phyloP scores from a whole-genome alignment of 2,797 vertebrate species.

The Orestias chungarensis region DNA sequence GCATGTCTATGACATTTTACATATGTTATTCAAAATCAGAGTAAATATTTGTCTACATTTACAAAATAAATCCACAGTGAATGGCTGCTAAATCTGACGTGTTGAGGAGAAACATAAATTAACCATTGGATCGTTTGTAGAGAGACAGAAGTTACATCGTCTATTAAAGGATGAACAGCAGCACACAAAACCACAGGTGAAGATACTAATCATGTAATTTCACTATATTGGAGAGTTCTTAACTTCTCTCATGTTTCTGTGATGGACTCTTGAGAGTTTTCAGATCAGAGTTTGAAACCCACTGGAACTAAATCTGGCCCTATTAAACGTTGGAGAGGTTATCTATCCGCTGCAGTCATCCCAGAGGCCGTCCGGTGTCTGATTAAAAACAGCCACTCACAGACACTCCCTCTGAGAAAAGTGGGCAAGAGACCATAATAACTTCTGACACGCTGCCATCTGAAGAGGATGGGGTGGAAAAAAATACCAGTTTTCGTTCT shows the following conservation, averaged over 20 bases:
- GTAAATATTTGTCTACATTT: not conserved
- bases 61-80: not conserved
- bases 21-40: not conserved
- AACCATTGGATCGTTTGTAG: not conserved
- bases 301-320: slow-evolving; percentile 23
- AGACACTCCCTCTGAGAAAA: slow-evolving; percentile 32
- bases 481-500: not conserved
- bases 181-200: not conserved
- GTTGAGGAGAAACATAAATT: not conserved
- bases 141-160: not conserved
- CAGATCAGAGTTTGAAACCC: slow-evolving; percentile 13
- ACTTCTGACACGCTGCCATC: slow-evolving; percentile 37
- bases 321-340: slow-evolving; percentile 36
- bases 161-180: not conserved
- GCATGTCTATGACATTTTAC: not conserved
- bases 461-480: slow-evolving; percentile 13
- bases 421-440: slow-evolving; percentile 47
- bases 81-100: not conserved
- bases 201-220: not conserved
- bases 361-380: slow-evolving; percentile 21
- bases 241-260: slow-evolving; percentile 7
- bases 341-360: slow-evolving; percentile 33
- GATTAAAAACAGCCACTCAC: slow-evolving; percentile 43
- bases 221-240: slow-evolving; percentile 6
- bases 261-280: slow-evolving; percentile 5